Base-by-base conservation (phyloP, 1,140 invertebrate genomes). In the Platorchestia sp. region DNA sequence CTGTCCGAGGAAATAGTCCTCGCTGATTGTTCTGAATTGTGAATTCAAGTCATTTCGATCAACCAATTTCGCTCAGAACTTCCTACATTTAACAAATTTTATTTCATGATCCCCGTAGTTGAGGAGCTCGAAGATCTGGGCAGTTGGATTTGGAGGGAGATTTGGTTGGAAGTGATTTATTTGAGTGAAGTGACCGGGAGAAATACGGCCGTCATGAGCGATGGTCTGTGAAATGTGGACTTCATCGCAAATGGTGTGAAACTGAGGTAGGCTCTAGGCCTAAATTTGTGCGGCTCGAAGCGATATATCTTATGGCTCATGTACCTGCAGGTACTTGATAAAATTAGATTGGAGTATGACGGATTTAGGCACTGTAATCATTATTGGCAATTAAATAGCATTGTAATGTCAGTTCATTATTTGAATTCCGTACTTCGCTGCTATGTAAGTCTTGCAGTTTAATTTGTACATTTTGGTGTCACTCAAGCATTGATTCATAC, bases 131-230 rank as follows among this genome's bases (percentile, higher is more conserved):
- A 75, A 75, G 87, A 42, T 42, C 27, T 42, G 87, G 43, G 43
- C 87, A 16, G 43, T 42, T 41, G 87, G 87, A 89, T 89, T 44
- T 42, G n/a, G 41, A 41, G 14, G 44, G 45, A 45, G 43, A 45
- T 45, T 93, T 93, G 6, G 41, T 47, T n/a, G 43, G 91, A 43
- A 42, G 43, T 93, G 91, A 93, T 93, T 93, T 93, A 93, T 47
- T 93, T n/a, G 45, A 45, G 43, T 44, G 91, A 44, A 93, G 91
- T 93, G 91, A 93, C 91, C 91, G 91, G 40, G 3, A 45, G 91
- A 47, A 44, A 40, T 45, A 93, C 45, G 91, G 22, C 41, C 45
- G 19, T 19, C 40, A 42, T 93, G 91, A 93, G 41, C 91, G 91
- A 93, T 93, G 91, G 91, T 44, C 91, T 93, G 91, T n/a, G 44